Evolutionary conservation across 2,113 vertebrate genomes (phyloP).

Genomic region (Morone chrysops): DNA sequence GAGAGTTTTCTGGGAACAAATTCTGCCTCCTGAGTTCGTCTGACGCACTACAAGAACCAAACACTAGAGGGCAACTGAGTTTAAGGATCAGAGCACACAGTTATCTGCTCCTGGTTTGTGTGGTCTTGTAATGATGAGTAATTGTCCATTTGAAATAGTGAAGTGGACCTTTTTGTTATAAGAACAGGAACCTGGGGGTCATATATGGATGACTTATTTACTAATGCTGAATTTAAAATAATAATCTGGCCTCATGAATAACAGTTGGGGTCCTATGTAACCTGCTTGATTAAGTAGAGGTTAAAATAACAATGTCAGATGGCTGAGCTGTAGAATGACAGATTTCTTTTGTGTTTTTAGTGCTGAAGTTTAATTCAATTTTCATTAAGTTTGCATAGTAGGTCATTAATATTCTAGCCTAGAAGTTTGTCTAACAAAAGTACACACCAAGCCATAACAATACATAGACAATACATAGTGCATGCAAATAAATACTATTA

Average conservation of each 20-base stretch:
- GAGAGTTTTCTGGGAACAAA: constrained; percentile 24
- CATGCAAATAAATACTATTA: background rate
- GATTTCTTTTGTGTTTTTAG: constrained; percentile 17
- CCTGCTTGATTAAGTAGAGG: constrained; percentile 54
- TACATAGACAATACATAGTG: background rate
- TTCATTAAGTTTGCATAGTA: constrained; percentile 4
- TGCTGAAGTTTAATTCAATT: constrained; percentile 24
- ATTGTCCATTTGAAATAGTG: constrained; percentile 49
- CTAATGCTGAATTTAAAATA: constrained; percentile 43
- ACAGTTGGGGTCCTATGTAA: constrained; percentile 35
- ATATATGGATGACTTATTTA: constrained; percentile 43
- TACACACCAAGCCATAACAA: background rate
- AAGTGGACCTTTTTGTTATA: constrained; percentile 44
- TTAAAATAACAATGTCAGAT: constrained; percentile 58
- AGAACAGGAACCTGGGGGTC: constrained; percentile 14
- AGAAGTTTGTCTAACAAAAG: constrained; percentile 25
- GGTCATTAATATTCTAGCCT: constrained; percentile 24
- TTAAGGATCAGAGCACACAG: constrained; percentile 21
- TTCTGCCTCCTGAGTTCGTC: constrained; percentile 2
- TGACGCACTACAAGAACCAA: constrained; percentile 32
- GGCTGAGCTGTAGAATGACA: constrained; percentile 33
- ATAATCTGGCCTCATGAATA: constrained; percentile 36
- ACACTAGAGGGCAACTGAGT: constrained; percentile 82
- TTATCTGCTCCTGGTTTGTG: constrained; percentile 6
- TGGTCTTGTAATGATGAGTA: constrained; percentile 55